Conservation (phyloP, 2,113 vertebrate genomes). For the Hiodon tergisus region DNA sequence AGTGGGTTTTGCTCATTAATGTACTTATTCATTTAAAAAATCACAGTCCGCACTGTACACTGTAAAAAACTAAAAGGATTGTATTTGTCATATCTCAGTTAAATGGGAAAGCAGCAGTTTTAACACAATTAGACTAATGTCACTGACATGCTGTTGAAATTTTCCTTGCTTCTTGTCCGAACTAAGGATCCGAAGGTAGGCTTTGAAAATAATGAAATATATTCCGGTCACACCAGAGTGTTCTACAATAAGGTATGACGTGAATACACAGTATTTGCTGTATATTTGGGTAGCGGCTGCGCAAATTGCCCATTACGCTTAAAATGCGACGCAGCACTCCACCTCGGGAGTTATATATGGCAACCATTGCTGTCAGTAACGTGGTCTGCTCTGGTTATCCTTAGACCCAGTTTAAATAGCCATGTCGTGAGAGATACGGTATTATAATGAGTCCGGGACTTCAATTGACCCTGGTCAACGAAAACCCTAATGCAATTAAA, state of each 20-base stretch:
- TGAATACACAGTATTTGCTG: conserved; percentile 16
- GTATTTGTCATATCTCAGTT: neutral
- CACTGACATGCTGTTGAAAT: conserved; percentile 48
- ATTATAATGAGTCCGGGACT: too few relatives aligned
- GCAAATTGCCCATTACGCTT: conserved; percentile 38
- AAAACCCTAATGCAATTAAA: too few relatives aligned
- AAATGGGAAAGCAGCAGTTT: conserved; percentile 21
- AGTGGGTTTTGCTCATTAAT: neutral
- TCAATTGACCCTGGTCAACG: too few relatives aligned
- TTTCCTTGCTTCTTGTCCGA: conserved; percentile 33
- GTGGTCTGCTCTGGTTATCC: too few relatives aligned
- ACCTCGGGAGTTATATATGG: too few relatives aligned
- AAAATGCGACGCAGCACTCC: conserved; percentile 16
- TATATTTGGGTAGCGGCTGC: conserved; percentile 30
- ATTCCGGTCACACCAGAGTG: conserved; percentile 28
- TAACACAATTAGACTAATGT: conserved; percentile 33
- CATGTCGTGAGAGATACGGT: too few relatives aligned
- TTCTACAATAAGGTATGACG: conserved; percentile 30
- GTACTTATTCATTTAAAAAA: neutral
- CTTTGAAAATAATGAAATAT: conserved; percentile 11
- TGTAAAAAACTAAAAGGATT: neutral
- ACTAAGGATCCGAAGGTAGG: conserved; percentile 16
- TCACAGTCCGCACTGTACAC: neutral
- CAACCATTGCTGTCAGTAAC: too few relatives aligned
- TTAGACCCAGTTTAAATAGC: too few relatives aligned